Conservation (phyloP, 1,140 invertebrate species). For the Zaprionus camerounensis region DNA sequence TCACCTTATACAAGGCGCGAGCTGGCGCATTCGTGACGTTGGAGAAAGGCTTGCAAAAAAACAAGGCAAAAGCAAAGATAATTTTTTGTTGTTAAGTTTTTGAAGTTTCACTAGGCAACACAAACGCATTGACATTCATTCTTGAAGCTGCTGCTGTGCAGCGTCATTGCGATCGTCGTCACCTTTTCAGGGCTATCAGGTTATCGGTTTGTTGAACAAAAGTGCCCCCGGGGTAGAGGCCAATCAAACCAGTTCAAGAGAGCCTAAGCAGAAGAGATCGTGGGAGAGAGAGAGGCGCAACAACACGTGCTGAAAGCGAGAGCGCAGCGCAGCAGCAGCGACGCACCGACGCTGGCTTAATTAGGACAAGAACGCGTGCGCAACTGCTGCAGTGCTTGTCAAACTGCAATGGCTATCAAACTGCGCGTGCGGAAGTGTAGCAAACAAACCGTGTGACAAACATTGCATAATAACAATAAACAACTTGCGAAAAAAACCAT, state of each 20-base stretch:
- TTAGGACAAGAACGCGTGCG: conserved; percentile 65
- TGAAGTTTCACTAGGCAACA: conserved; percentile 57
- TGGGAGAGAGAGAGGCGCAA: conserved; percentile 27
- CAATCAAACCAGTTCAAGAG: conserved; percentile 44
- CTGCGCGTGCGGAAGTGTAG: conserved; percentile 40
- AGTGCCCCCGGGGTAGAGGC: conserved; percentile 3
- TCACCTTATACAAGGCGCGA: conserved; percentile 5
- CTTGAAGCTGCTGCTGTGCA: conserved; percentile 21
- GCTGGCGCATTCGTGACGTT: conserved; percentile 16
- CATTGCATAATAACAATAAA: conserved; percentile 58
- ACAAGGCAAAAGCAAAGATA: conserved; percentile 19
- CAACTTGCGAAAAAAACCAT: conserved; percentile 34
- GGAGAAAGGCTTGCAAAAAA: conserved; percentile 67
- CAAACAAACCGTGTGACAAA: conserved; percentile 43
- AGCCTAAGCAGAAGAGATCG: conserved; percentile 3
- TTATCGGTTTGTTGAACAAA: conserved; percentile 16
- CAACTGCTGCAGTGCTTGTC: conserved; percentile 5
- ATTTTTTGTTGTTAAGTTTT: conserved; percentile 6
- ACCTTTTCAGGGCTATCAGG: conserved; percentile 41
- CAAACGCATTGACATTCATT: conserved; percentile 50
- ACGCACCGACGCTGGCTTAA: conserved; percentile 33
- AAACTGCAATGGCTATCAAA: conserved; percentile 45
- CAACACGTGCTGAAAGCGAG: conserved; percentile 65
- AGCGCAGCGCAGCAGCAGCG: conserved; percentile 32
- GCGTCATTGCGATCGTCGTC: neutral